Base-by-base conservation (phyloP, 2,113 vertebrate genomes). In the Calyptomena viridis region DNA sequence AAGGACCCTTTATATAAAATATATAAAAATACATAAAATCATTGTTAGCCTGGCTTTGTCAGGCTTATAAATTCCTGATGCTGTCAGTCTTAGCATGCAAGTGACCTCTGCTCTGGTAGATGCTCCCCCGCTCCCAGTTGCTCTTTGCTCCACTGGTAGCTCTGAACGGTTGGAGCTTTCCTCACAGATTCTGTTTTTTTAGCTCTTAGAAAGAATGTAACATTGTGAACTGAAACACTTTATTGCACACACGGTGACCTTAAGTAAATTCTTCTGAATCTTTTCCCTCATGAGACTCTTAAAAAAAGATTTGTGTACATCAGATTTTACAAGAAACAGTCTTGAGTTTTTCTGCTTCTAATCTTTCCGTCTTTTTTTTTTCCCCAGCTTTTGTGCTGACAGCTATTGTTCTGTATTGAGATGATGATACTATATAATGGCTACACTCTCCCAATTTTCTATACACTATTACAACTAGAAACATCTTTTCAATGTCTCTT, bases 201-300 rank as follows among this genome's bases (percentile, higher is more conserved):
- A 91, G 77, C 50, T 84, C 59, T 84, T 42, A 91, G 46, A 90
- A 93, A 74, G 72, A 94, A 92, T 81, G 73, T 84, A 81, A 89
- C 72, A 77, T 2, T 55, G n/a, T 69, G 80, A 94, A 91, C 55
- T 9, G 21, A 90, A 39, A 71, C 76, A 84, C 46, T 90, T 83
- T 31, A 66, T 17, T 71, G 50, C 37, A 73, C 68, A 40, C 46
- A 83, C 42, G 15, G 58, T 91, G 55, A 83, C 59, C 50, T 62
- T 44, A 44, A 82, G 24, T 31, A 90, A 80, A 69, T 83, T 90
- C 15, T 80, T 83, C 22, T 62, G 14, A 73, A 49, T 40, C 33
- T 67, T 78, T 72, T 13, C 22, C 46, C 68, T 53, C 89, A 11
- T 25, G 46, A 73, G 53, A 47, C 37, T 73, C 59, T 64, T 85